These are phyloP conservation scores for Apodemia zela DNA, from an alignment of 2,888 invertebrate genomes.

Conservation along the genomic window DNA sequence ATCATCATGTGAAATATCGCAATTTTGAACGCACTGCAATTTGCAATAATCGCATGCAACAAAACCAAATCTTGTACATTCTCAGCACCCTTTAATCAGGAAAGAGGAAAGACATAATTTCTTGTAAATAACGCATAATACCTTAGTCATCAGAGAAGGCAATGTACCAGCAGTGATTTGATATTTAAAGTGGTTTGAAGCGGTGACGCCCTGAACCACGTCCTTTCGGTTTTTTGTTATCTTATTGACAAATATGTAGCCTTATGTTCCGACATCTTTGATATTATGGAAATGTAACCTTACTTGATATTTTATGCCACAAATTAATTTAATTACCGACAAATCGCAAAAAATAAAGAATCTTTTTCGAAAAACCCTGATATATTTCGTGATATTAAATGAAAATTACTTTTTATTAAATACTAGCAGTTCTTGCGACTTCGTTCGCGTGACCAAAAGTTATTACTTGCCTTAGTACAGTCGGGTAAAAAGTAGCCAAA, in stretches of 20 bases:
- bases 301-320: background rate
- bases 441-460: too few relatives aligned
- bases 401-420: too few relatives aligned
- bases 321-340: too few relatives aligned
- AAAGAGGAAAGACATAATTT: constrained; percentile 2
- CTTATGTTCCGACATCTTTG: background rate
- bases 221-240: constrained; percentile 8
- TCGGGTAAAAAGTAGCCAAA: too few relatives aligned
- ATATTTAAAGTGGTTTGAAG: constrained; percentile 2
- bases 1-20: background rate
- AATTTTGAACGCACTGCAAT: constrained; percentile 1
- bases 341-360: too few relatives aligned
- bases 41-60: constrained; percentile 2
- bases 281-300: background rate
- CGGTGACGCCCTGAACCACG: background rate
- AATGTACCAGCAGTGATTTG: constrained; percentile 9
- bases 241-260: background rate
- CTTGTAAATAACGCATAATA: background rate
- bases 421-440: too few relatives aligned
- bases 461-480: too few relatives aligned
- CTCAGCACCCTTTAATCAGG: background rate
- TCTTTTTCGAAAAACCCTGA: too few relatives aligned
- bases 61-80: background rate
- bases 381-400: too few relatives aligned
- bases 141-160: background rate